Percentiles rank a stretch among this genome's conserved stretches.
These are phyloP conservation scores for Seriola dumerili DNA, from an alignment of 2,113 vertebrate genomes.

Conservation along the genomic window DNA sequence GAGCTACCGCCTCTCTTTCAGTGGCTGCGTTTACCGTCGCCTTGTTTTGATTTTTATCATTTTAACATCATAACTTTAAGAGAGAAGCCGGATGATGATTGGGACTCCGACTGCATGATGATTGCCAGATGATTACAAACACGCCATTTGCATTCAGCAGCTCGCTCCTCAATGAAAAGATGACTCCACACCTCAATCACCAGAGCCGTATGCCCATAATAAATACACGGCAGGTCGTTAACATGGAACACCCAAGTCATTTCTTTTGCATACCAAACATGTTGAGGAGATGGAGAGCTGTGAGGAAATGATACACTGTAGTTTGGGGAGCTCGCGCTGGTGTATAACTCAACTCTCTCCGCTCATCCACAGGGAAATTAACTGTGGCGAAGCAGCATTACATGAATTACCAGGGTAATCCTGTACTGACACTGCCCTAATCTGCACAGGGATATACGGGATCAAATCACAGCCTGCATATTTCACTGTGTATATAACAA, in stretches of 20 bases:
- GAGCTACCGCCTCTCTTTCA: not conserved
- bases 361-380: constrained; percentile 80
- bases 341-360: constrained; percentile 56
- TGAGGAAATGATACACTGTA: constrained; percentile 58
- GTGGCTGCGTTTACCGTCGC: not conserved
- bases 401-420: constrained; percentile 79
- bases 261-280: constrained; percentile 63
- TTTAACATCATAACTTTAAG: constrained; percentile 12
- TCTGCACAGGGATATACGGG: constrained; percentile 71
- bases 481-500: constrained; percentile 63
- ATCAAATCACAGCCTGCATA: constrained; percentile 70
- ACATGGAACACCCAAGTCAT: constrained; percentile 34
- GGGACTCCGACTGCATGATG: constrained; percentile 23
- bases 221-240: constrained; percentile 54
- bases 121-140: constrained; percentile 54
- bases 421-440: constrained; percentile 74
- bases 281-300: constrained; percentile 29
- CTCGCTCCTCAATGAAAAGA: constrained; percentile 38
- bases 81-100: constrained; percentile 40
- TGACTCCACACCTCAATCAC: constrained; percentile 50
- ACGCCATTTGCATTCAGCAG: constrained; percentile 56
- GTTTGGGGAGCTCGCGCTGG: constrained; percentile 55
- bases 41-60: constrained; percentile 16
- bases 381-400: constrained; percentile 71
- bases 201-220: constrained; percentile 39